Conservation (phyloP, 2,797 vertebrate species). For the Parauchenoglanis ngamensis region DNA sequence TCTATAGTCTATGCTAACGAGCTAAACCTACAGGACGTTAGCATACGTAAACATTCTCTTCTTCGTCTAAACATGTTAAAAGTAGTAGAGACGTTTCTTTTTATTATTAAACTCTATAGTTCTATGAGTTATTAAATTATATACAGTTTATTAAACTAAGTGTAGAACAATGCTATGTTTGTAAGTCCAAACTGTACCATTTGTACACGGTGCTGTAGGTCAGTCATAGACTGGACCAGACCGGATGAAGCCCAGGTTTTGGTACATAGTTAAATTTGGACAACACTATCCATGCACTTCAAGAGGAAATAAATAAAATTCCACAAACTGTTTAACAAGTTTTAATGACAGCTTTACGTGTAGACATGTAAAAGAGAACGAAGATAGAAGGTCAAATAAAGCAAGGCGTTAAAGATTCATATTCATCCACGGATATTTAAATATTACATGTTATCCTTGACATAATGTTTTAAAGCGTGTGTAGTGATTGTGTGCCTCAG, state of each 20-base stretch:
- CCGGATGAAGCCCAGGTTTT: neutral
- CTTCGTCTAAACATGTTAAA: neutral
- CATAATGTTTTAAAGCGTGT: neutral
- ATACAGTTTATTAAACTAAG: too few relatives aligned
- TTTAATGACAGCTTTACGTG: neutral
- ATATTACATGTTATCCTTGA: neutral
- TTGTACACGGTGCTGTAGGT: neutral
- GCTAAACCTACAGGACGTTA: neutral
- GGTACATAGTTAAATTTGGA: neutral
- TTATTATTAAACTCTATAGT: neutral
- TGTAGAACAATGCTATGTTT: too few relatives aligned
- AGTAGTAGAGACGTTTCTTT: neutral
- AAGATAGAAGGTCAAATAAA: neutral
- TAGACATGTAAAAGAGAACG: neutral
- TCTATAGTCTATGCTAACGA: neutral
- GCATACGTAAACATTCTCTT: neutral
- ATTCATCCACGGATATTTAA: neutral
- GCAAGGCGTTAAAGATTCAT: neutral
- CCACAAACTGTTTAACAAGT: neutral
- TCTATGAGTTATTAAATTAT: neutral
- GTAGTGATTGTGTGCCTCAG: neutral
- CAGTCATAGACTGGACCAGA: neutral
- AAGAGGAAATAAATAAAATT: neutral
- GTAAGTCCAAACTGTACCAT: neutral
- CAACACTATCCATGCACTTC: neutral